Base-by-base conservation (phyloP, 2,888 invertebrate species). In the Cantharis lateralis region DNA sequence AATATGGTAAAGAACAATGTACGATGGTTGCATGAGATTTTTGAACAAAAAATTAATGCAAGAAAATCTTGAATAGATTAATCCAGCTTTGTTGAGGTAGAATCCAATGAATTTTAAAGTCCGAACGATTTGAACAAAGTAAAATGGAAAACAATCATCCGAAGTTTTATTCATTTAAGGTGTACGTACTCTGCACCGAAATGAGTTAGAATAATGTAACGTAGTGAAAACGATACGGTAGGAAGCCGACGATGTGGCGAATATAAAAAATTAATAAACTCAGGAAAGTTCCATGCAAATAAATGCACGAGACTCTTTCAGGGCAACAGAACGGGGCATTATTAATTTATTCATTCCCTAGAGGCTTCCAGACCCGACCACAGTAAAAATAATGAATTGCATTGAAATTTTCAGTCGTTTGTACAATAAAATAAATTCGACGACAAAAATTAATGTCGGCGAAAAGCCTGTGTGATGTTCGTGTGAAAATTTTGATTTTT, bases 301-400 rank as follows among this genome's bases (percentile, higher is more conserved):
- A 84, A 82, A 84, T 84, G 83, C 83, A 81, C 78, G 78, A 84
- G 83, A 83, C 83, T 80, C 82, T 81, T 82, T 81, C 80, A 79
- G 82, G 81, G 78, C 82, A 80, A 78, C 80, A 81, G 83, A 82
- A 84, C 82, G 83, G 83, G 80, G 80, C 83, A 85, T 85, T 85
- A 86, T 85, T 86, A 85, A 86, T 85, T 85, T 85, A 85, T 85
- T 85, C 85, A 84, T 84, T 83, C 83, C 83, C 85, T 78, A 77
- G 81, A 77, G 81, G 80, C 76, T 74, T 80, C 79, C 79, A 79
- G 83, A 81, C 82, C 83, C 18, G 83, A 82, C 84, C 82, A 84
- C 84, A 83, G 84, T 82, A 82, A 80, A 82, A 83, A 84, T 84
- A 84, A 84, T 83, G 83, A 79, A 77, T 78, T 77, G 77, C 77